Percentiles rank a stretch among this genome's conserved stretches.
phyloP scores from a whole-genome alignment of 2,888 invertebrate genomes.

The Horisme vitalbata region DNA sequence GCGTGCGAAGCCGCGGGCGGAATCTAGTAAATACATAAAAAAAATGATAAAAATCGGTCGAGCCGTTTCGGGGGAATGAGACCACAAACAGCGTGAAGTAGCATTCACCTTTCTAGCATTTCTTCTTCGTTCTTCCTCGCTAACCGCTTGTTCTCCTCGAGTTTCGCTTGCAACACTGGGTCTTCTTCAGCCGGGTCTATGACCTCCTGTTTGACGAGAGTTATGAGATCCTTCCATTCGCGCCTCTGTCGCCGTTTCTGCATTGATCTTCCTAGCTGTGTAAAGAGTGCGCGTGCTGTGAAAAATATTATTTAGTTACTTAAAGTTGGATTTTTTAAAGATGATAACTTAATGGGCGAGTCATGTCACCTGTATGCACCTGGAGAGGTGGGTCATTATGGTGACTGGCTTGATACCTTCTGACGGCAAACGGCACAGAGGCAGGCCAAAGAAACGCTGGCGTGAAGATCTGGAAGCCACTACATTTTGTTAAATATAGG shows the following conservation, averaged over 20 bases:
- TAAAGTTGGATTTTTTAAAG: not conserved
- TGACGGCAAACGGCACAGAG: too few relatives aligned
- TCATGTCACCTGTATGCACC: too few relatives aligned
- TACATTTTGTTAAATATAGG: too few relatives aligned
- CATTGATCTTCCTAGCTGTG: slow-evolving; percentile 57
- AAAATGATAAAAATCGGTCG: too few relatives aligned
- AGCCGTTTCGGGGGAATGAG: too few relatives aligned
- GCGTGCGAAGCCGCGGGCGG: too few relatives aligned
- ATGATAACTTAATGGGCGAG: not conserved
- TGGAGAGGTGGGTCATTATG: too few relatives aligned
- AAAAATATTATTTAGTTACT: not conserved
- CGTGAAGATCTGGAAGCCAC: too few relatives aligned
- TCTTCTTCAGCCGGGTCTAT: slow-evolving; percentile 84
- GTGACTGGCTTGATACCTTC: too few relatives aligned
- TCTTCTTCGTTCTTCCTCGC: slow-evolving; percentile 52
- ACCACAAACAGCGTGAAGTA: not conserved
- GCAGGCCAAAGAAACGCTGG: too few relatives aligned
- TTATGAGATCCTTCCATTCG: slow-evolving; percentile 65
- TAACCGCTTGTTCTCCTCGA: slow-evolving; percentile 71
- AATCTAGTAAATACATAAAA: too few relatives aligned
- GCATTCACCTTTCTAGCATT: slow-evolving; percentile 47
- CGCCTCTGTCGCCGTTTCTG: slow-evolving; percentile 58
- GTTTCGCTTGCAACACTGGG: slow-evolving; percentile 69
- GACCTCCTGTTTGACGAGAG: slow-evolving; percentile 42
- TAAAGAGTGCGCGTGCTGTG: slow-evolving; percentile 56